A percentile compares a stretch with the other conserved stretches of the same genome.
phyloP scores from a whole-genome alignment of 1,140 invertebrate species.

The Apis cerana region DNA sequence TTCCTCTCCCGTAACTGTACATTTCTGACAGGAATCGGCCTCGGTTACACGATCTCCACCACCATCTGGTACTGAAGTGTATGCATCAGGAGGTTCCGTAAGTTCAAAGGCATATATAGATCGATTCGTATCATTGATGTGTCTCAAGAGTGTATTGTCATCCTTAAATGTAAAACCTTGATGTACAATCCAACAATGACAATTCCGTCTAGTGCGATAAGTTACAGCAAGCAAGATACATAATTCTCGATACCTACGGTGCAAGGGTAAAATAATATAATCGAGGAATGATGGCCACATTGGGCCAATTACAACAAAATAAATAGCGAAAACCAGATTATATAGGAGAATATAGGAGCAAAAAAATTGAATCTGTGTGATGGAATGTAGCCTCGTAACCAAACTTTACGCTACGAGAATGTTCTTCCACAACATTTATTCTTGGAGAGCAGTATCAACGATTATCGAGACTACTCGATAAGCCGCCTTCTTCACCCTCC shows the following conservation, averaged over 20 bases:
- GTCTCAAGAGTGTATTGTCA: constrained; percentile 82
- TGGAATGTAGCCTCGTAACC: constrained; percentile 78
- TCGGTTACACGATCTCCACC: constrained; percentile 65
- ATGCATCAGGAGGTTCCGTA: constrained; percentile 75
- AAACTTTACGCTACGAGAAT: constrained; percentile 74
- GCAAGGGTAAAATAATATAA: constrained; percentile 63
- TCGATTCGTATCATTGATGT: constrained; percentile 82
- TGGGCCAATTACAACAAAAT: constrained; percentile 21
- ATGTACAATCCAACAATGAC: constrained; percentile 61
- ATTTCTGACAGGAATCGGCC: constrained; percentile 67
- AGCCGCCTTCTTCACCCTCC: constrained; percentile 77
- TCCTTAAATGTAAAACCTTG: constrained; percentile 80
- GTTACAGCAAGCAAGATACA: constrained; percentile 58
- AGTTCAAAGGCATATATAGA: constrained; percentile 83
- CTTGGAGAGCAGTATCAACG: constrained; percentile 78
- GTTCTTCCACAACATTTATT: constrained; percentile 74
- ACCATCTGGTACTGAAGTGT: constrained; percentile 59
- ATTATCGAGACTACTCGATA: constrained; percentile 67
- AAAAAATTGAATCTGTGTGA: constrained; percentile 63
- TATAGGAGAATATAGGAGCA: constrained; percentile 22
- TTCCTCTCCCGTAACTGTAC: constrained; percentile 65
- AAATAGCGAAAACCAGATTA: not conserved
- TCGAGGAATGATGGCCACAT: constrained; percentile 33
- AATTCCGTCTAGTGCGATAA: constrained; percentile 61
- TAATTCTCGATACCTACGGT: constrained; percentile 62